Percentiles rank a stretch among this genome's conserved stretches.
phyloP scores from a whole-genome alignment of 2,113 vertebrate species.

The Neogobius melanostomus region DNA sequence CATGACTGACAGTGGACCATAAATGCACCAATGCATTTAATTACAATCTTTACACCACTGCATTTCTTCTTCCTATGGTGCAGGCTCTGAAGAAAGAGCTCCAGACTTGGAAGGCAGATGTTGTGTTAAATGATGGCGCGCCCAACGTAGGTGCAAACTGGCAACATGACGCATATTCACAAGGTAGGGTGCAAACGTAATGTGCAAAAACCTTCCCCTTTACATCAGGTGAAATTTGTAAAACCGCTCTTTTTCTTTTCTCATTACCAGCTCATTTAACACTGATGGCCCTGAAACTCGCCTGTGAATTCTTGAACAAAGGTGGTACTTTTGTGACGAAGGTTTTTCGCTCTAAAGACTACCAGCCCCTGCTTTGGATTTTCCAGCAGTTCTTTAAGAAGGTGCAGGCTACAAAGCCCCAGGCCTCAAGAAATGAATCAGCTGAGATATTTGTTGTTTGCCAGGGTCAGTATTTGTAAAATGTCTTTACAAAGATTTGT shows the following conservation, averaged over 20 bases:
- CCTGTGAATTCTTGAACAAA: slow-evolving; percentile 89
- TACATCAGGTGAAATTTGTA: neutral
- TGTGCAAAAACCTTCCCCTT: neutral
- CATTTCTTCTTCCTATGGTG: neutral
- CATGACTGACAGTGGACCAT: neutral
- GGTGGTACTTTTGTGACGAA: slow-evolving; percentile 95
- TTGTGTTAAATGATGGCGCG: slow-evolving; percentile 92
- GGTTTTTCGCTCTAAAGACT: slow-evolving; percentile 95
- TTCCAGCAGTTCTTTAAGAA: slow-evolving; percentile 96
- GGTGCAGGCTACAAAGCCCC: slow-evolving; percentile 95
- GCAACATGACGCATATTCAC: slow-evolving; percentile 92
- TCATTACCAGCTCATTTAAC: slow-evolving; percentile 84
- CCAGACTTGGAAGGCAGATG: slow-evolving; percentile 96
- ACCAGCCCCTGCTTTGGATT: slow-evolving; percentile 95
- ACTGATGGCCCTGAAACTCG: slow-evolving; percentile 90
- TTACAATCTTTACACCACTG: neutral
- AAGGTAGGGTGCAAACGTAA: slow-evolving; percentile 75
- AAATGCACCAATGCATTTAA: too few relatives aligned
- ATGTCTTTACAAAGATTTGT: neutral
- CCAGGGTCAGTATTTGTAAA: slow-evolving; percentile 79
- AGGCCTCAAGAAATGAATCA: slow-evolving; percentile 93
- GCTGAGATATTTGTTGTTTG: slow-evolving; percentile 99
- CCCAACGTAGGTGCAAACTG: slow-evolving; percentile 96
- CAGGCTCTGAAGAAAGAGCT: slow-evolving; percentile 92
- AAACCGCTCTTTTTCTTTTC: neutral